A percentile compares a stretch with the other conserved stretches of the same genome.
phyloP scores from a whole-genome alignment of 2,888 invertebrate genomes.

The Eugnorisma glareosa region DNA sequence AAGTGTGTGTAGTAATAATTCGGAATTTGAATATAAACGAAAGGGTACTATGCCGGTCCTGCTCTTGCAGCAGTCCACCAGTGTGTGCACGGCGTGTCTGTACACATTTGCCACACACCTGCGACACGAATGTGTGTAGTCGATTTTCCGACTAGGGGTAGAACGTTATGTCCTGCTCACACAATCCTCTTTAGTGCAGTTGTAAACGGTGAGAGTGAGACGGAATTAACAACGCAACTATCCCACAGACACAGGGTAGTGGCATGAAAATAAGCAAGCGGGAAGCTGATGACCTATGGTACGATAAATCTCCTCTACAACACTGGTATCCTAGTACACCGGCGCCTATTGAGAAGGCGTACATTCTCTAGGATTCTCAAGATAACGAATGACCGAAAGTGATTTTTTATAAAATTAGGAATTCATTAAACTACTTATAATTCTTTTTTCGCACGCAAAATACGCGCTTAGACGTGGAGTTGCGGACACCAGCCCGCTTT shows the following conservation, averaged over 20 bases:
- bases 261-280: background rate
- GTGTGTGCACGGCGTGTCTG: too few relatives aligned
- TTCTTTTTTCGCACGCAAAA: too few relatives aligned
- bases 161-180: conserved; percentile 10
- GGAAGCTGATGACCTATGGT: background rate
- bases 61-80: background rate
- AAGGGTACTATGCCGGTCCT: background rate
- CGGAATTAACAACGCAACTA: background rate
- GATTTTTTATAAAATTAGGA: background rate
- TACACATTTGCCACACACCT: background rate
- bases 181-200: background rate
- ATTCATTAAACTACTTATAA: background rate
- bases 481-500: too few relatives aligned
- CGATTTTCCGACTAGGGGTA: conserved; percentile 1
- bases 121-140: background rate
- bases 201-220: background rate
- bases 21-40: background rate
- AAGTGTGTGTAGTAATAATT: background rate
- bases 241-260: background rate
- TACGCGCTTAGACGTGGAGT: too few relatives aligned
- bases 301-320: background rate
- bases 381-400: background rate
- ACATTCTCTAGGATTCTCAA: background rate
- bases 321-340: conserved; percentile 23
- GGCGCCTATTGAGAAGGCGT: conserved; percentile 1